Evolutionary conservation across 2,797 vertebrate genomes (phyloP).

Genomic region (Gambusia yucatana): DNA sequence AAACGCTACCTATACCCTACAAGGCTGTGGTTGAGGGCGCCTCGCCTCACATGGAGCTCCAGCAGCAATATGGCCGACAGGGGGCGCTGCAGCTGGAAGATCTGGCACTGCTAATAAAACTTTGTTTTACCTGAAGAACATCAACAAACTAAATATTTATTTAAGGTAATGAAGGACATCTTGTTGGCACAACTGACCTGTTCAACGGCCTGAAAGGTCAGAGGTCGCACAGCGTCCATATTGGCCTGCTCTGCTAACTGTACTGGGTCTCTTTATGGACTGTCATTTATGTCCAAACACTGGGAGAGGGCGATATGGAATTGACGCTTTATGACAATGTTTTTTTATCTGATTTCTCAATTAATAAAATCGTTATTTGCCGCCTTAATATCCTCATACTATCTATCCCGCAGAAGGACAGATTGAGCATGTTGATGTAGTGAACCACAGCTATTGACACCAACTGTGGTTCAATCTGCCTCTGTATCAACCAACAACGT

Average conservation of each 20-base stretch:
- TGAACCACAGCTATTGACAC: conserved; percentile 2
- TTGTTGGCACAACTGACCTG: too few species aligned
- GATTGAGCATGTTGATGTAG: not conserved
- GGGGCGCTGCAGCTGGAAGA: not conserved
- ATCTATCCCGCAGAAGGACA: not conserved
- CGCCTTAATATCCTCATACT: not conserved
- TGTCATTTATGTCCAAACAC: too few species aligned
- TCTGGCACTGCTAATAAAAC: too few species aligned
- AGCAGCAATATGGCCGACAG: not conserved
- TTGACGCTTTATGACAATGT: too few species aligned
- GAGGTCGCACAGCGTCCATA: not conserved
- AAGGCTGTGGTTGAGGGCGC: not conserved
- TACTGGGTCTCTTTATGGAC: too few species aligned
- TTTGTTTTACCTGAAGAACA: not conserved
- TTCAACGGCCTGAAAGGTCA: too few species aligned
- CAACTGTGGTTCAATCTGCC: not conserved
- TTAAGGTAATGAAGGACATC: not conserved
- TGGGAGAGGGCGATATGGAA: too few species aligned
- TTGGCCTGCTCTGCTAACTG: not conserved
- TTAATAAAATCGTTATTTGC: too few species aligned
- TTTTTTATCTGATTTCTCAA: too few species aligned
- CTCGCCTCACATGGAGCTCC: not conserved
- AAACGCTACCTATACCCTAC: not conserved
- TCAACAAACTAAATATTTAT: not conserved
- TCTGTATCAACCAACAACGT: not conserved